Conservation (phyloP, 2,113 vertebrate species). For the Poicephalus gulielmi region DNA sequence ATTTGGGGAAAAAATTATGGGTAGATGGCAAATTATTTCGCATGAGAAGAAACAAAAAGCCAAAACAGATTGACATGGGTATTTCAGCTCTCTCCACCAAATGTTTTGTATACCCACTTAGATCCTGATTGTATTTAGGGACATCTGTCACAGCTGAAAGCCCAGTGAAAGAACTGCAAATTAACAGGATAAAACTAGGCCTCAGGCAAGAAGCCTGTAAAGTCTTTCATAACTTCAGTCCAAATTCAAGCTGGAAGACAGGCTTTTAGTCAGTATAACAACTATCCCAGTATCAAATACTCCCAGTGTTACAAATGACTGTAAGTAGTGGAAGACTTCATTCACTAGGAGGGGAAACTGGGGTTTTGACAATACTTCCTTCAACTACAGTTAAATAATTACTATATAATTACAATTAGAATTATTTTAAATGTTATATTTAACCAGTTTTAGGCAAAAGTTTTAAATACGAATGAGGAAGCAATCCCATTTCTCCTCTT, state of each 20-base stretch:
- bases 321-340: not conserved
- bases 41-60: not conserved
- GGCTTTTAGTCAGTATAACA: not conserved
- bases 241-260: not conserved
- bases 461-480: not conserved
- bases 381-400: not conserved
- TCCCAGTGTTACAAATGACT: not conserved
- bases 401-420: not conserved
- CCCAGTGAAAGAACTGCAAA: not conserved
- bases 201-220: not conserved
- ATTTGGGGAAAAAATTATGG: not conserved
- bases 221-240: not conserved
- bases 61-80: not conserved
- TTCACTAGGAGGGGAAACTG: not conserved
- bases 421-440: not conserved
- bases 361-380: not conserved
- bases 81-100: conserved; percentile 10
- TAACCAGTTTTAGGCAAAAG: not conserved
- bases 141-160: not conserved
- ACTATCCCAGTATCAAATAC: not conserved
- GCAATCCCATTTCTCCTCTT: not conserved
- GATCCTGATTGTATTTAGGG: not conserved
- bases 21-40: not conserved
- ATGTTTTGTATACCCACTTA: not conserved
- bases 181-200: not conserved